These are phyloP conservation scores for Abrostola tripartita DNA, from an alignment of 2,888 invertebrate genomes.

Conservation along the genomic window DNA sequence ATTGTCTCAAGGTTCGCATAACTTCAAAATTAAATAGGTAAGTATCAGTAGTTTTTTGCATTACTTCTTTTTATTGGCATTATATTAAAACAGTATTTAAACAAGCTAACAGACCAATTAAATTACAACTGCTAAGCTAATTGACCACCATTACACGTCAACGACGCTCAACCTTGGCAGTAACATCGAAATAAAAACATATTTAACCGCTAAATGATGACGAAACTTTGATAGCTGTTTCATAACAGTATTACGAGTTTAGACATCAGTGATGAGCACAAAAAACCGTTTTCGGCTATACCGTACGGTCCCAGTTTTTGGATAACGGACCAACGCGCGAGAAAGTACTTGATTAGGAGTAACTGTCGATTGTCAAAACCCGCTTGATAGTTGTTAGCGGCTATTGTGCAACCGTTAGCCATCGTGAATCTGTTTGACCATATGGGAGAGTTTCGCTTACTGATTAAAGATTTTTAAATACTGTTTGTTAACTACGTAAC, in stretches of 20 bases:
- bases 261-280: conserved; percentile 75
- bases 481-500: no score
- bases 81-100: no score
- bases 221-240: conserved; percentile 79
- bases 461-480: no score
- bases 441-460: no score
- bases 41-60: conserved; percentile 3
- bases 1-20: not conserved
- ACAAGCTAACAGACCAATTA: conserved; percentile 20
- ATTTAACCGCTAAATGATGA: conserved; percentile 70
- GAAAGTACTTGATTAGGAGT: conserved; percentile 85
- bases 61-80: no score
- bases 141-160: conserved; percentile 24
- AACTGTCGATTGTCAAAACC: conserved; percentile 79
- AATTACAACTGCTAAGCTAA: conserved; percentile 13
- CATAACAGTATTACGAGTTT: conserved; percentile 86
- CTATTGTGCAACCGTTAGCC: conserved; percentile 71
- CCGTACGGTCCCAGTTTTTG: conserved; percentile 86
- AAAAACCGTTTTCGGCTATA: conserved; percentile 79
- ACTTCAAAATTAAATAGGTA: not conserved
- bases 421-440: conserved; percentile 17
- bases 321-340: conserved; percentile 76
- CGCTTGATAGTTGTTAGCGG: conserved; percentile 59
- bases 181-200: conserved; percentile 49
- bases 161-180: conserved; percentile 48